These are phyloP conservation scores for Trissolcus brochymenae DNA, from an alignment of 2,888 invertebrate genomes.

Conservation along the genomic window DNA sequence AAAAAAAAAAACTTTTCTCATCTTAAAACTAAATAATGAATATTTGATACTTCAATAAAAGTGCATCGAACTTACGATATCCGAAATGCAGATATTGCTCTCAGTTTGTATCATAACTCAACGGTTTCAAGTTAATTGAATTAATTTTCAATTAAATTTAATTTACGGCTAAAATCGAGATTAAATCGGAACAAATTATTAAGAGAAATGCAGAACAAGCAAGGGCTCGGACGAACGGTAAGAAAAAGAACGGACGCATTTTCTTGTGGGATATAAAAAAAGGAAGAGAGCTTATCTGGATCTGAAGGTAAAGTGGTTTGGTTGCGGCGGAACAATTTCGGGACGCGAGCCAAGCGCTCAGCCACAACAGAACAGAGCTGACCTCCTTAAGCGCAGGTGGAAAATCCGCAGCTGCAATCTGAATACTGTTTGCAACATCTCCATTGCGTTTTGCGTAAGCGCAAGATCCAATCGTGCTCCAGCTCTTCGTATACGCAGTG, in stretches of 20 bases:
- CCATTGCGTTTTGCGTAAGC: conserved; percentile 47
- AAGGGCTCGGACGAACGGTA: too few species aligned
- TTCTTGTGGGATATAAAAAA: too few species aligned
- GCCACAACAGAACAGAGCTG: conserved; percentile 26
- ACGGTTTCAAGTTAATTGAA: too few species aligned
- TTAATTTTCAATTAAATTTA: too few species aligned
- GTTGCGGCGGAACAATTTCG: conserved; percentile 19
- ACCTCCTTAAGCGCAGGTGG: conserved; percentile 61
- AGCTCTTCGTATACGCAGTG: conserved; percentile 41
- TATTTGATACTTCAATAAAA: too few species aligned
- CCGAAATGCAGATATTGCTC: too few species aligned
- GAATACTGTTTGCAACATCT: conserved; percentile 33
- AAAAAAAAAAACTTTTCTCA: too few species aligned
- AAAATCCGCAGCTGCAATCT: conserved; percentile 45
- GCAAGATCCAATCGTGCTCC: conserved; percentile 30
- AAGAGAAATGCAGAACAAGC: too few species aligned
- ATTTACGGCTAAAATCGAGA: not conserved
- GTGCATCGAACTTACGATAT: too few species aligned
- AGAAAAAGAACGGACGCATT: too few species aligned
- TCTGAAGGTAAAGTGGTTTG: not conserved
- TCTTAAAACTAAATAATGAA: too few species aligned
- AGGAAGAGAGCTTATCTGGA: not conserved
- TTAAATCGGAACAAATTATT: not conserved
- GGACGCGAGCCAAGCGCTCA: conserved; percentile 16
- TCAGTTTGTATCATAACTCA: too few species aligned